Evolutionary conservation across 23 tunicate genomes (phyloP).

Genomic region (Diplosoma virens): DNA sequence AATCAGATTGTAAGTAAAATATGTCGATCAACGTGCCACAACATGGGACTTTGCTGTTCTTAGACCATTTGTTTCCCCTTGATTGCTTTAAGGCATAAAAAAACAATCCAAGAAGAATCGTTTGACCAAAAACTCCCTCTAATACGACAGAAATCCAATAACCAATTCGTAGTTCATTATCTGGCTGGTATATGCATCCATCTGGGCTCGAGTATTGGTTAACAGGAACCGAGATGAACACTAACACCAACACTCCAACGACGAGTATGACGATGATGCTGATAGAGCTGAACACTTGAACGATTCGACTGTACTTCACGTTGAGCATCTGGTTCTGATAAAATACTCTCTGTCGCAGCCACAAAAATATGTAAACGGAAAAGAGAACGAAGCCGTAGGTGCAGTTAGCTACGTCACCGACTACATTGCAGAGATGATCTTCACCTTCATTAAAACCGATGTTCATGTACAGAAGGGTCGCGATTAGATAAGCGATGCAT

Average conservation of each 20-base stretch:
- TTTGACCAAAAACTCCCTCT: constrained; percentile 19
- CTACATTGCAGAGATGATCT: constrained; percentile 28
- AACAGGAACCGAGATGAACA: constrained; percentile 10
- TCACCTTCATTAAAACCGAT: background rate
- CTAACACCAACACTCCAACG: background rate
- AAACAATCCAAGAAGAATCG: constrained; percentile 28
- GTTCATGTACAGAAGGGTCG: constrained; percentile 17
- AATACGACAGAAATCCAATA: constrained; percentile 7
- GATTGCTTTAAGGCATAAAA: constrained; percentile 41
- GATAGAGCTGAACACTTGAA: constrained; percentile 24
- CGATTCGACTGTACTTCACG: constrained; percentile 18
- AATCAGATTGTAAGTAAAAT: background rate
- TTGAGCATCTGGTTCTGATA: constrained; percentile 49
- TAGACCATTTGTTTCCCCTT: background rate
- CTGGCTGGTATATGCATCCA: constrained; percentile 27
- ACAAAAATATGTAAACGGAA: constrained; percentile 27
- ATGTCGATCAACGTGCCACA: background rate
- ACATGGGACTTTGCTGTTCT: background rate
- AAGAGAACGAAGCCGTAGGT: constrained; percentile 9
- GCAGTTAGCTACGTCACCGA: constrained; percentile 28
- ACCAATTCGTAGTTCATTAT: background rate
- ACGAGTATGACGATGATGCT: constrained; percentile 30
- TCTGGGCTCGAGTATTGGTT: constrained; percentile 11
- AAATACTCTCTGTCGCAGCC: constrained; percentile 53
- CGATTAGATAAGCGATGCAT: constrained; percentile 1